Evolutionary conservation across 2,888 invertebrate species (phyloP).

Genomic region (Achlya flavicornis): DNA sequence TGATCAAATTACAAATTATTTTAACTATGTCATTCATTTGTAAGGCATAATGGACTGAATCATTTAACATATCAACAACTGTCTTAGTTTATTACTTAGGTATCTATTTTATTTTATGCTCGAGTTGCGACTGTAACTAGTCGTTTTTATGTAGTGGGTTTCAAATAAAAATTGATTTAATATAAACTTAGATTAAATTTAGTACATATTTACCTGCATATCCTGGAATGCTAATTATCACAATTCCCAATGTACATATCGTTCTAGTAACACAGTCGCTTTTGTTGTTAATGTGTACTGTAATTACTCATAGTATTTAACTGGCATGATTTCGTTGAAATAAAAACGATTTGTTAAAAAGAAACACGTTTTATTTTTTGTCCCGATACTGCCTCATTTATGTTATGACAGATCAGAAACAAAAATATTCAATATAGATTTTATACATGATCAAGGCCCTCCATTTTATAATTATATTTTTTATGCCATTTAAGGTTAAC

Average conservation of each 20-base stretch:
- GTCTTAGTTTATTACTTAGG: not conserved
- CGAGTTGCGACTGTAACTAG: not conserved
- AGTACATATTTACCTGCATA: conserved; percentile 25
- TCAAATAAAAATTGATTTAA: not conserved
- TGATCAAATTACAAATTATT: not conserved
- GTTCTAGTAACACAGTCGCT: conserved; percentile 53
- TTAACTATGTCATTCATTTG: not conserved
- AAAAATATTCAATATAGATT: no score
- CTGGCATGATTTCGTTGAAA: conserved; percentile 64
- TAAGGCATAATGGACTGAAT: not conserved
- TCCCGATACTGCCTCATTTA: no score
- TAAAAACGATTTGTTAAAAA: conserved; percentile 60
- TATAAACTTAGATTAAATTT: not conserved
- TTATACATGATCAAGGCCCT: no score
- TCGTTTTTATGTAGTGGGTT: not conserved
- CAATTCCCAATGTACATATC: conserved; percentile 57
- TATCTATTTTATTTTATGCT: not conserved
- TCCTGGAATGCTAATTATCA: conserved; percentile 45
- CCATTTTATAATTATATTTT: no score
- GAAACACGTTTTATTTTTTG: not conserved
- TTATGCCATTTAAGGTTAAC: no score
- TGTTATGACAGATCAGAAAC: no score
- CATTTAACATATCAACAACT: conserved; percentile 7
- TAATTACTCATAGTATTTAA: conserved; percentile 53
- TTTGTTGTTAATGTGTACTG: conserved; percentile 66